These are phyloP conservation scores for Pharmacophagus antenor DNA, from an alignment of 2,888 invertebrate genomes.

Conservation along the genomic window DNA sequence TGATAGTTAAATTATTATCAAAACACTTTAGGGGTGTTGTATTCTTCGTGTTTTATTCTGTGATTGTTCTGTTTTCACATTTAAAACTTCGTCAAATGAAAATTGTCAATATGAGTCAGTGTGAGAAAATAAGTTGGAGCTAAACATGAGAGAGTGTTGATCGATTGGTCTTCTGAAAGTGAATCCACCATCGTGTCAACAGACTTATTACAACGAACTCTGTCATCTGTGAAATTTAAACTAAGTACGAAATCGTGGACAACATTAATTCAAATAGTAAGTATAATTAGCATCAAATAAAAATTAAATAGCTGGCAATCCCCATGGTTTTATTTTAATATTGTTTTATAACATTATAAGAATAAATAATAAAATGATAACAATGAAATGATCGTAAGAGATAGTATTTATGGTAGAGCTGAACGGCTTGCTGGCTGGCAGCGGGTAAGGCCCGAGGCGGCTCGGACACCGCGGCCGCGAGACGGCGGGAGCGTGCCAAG, in stretches of 20 bases:
- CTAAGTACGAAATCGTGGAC: conserved; percentile 68
- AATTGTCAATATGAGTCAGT: conserved; percentile 61
- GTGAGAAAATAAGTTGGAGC: conserved; percentile 58
- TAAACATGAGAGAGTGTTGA: conserved; percentile 53
- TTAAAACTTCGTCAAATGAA: conserved; percentile 57
- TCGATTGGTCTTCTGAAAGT: conserved; percentile 57
- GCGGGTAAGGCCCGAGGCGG: conserved; percentile 63
- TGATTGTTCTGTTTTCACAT: conserved; percentile 74
- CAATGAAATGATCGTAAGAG: conserved; percentile 37
- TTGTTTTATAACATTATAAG: conserved; percentile 5
- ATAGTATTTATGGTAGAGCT: conserved; percentile 59
- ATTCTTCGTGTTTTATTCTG: conserved; percentile 70
- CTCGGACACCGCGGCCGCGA: conserved; percentile 60
- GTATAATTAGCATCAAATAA: conserved; percentile 41
- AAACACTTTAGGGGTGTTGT: conserved; percentile 61
- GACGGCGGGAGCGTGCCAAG: conserved; percentile 79
- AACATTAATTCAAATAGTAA: conserved; percentile 78
- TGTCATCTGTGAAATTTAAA: conserved; percentile 66
- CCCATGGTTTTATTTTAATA: conserved; percentile 15
- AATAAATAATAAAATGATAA: conserved; percentile 9
- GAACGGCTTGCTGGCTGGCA: conserved; percentile 39
- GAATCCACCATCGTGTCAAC: conserved; percentile 62
- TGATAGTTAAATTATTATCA: conserved; percentile 73
- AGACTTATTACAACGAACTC: conserved; percentile 59
- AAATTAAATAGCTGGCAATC: background rate